phyloP scores from a whole-genome alignment of 2,888 invertebrate species.

The Andrena bucephala region DNA sequence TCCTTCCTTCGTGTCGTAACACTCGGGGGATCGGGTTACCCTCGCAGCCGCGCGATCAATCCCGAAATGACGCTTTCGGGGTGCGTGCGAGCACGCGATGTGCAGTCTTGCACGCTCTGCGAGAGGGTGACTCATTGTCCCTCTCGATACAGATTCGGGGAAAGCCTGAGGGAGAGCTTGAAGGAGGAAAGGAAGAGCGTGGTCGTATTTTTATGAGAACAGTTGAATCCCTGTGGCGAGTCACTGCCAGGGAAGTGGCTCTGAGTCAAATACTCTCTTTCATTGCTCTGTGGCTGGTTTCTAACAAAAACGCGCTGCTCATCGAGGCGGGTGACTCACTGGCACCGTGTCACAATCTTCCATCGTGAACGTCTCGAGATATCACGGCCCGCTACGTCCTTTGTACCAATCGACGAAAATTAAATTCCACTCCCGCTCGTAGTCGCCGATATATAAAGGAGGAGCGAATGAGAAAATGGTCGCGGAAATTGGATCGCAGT shows the following conservation, averaged over 20 bases:
- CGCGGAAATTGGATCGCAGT: conserved; percentile 48
- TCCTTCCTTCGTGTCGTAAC: conserved; percentile 12
- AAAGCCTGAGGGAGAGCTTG: not conserved
- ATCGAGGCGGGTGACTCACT: conserved; percentile 47
- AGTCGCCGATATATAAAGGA: conserved; percentile 38
- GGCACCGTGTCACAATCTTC: conserved; percentile 22
- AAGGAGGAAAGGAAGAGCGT: not conserved
- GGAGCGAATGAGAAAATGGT: conserved; percentile 49
- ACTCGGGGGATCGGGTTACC: conserved; percentile 47
- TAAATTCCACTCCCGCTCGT: conserved; percentile 54
- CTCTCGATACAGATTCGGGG: not conserved
- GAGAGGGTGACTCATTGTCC: conserved; percentile 29
- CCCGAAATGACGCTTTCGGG: conserved; percentile 36
- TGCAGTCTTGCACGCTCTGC: not conserved
- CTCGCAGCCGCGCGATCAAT: conserved; percentile 12
- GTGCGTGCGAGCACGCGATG: not conserved
- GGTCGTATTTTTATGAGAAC: too few species aligned
- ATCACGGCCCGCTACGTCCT: conserved; percentile 54
- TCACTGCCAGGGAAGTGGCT: too few species aligned
- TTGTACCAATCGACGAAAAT: conserved; percentile 68
- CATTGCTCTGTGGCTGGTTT: too few species aligned
- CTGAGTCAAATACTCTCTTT: too few species aligned
- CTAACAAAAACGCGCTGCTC: conserved; percentile 14
- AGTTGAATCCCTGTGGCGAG: too few species aligned
- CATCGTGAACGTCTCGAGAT: conserved; percentile 49